These are phyloP conservation scores for Mantis religiosa DNA, from an alignment of 2,888 invertebrate species.

Conservation along the genomic window DNA sequence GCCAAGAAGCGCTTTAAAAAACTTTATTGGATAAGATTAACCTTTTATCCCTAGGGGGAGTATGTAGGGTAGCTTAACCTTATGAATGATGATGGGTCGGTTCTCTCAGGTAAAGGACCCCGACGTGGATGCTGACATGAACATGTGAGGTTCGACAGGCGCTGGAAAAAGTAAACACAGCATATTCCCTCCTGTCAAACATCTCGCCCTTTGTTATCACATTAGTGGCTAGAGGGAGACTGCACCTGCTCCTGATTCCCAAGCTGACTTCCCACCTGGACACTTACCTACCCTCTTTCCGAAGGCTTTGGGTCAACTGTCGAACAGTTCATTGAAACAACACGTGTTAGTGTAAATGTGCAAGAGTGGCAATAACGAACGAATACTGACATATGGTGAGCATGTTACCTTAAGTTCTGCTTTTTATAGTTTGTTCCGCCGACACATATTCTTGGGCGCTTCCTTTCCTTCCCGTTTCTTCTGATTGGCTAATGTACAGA, in stretches of 20 bases:
- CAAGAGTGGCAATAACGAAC: too few relatives aligned
- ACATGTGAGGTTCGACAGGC: conserved; percentile 1
- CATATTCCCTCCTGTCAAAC: not conserved
- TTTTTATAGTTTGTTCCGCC: too few relatives aligned
- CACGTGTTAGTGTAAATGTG: too few relatives aligned
- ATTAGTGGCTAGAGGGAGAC: not conserved
- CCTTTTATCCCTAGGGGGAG: not conserved
- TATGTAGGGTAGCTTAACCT: not conserved
- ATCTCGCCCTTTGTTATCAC: not conserved
- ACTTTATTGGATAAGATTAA: not conserved
- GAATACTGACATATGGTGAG: too few relatives aligned
- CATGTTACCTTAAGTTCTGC: too few relatives aligned
- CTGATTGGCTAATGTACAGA: too few relatives aligned
- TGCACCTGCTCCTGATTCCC: not conserved
- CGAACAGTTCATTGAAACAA: not conserved
- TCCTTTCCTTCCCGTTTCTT: too few relatives aligned
- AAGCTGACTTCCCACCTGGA: not conserved
- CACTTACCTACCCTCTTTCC: not conserved
- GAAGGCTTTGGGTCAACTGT: not conserved
- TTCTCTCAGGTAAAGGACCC: not conserved
- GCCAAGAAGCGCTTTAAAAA: too few relatives aligned
- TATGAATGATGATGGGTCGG: not conserved
- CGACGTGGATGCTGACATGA: not conserved
- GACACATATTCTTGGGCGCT: too few relatives aligned
- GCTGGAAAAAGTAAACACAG: conserved; percentile 2